These are phyloP conservation scores for Malurus elegans DNA, from an alignment of 2,113 vertebrate species.

Conservation along the genomic window DNA sequence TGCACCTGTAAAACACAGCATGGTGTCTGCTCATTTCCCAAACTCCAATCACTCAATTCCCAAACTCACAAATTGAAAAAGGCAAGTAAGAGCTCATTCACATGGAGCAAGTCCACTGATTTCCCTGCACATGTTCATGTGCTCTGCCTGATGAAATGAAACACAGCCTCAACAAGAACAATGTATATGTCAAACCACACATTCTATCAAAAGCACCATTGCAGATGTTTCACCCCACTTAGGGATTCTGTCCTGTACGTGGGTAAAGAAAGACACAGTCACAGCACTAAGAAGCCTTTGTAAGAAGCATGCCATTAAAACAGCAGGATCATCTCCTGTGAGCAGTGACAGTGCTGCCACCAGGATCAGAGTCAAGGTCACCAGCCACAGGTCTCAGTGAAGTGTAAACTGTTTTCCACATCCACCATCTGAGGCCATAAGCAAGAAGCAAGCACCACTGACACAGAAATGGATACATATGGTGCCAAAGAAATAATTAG, in stretches of 20 bases:
- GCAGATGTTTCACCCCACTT: background rate
- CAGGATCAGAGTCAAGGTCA: background rate
- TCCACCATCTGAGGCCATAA: background rate
- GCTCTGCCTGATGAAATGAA: background rate
- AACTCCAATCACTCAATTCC: background rate
- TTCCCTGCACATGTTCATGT: background rate
- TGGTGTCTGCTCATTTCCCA: background rate
- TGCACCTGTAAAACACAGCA: background rate
- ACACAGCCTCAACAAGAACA: background rate
- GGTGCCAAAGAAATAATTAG: background rate
- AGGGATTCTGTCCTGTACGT: background rate
- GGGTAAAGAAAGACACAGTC: background rate
- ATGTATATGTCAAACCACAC: background rate
- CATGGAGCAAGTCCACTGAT: background rate
- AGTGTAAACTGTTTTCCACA: background rate
- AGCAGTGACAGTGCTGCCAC: background rate
- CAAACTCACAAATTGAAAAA: background rate
- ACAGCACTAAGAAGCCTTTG: background rate
- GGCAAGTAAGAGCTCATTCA: background rate
- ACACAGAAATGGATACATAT: background rate
- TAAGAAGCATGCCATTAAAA: background rate
- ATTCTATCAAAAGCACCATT: background rate
- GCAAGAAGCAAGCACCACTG: background rate
- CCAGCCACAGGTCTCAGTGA: background rate
- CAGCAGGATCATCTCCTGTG: background rate